Conservation (phyloP, 2,888 invertebrate genomes). For the Oscheius onirici region DNA sequence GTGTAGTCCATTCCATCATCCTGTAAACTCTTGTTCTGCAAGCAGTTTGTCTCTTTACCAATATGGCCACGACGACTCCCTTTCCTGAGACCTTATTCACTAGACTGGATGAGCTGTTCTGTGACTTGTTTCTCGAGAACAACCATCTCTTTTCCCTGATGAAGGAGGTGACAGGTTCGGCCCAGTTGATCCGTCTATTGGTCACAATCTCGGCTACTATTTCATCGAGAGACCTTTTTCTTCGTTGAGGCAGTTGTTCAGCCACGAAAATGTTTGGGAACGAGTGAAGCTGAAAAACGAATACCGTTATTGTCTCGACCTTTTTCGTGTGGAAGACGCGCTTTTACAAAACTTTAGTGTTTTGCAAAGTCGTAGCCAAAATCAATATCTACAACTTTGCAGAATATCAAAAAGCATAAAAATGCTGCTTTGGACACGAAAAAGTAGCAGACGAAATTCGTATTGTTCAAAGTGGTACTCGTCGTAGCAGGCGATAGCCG, state of each 20-base stretch:
- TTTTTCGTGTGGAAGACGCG: too few species aligned
- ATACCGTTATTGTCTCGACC: too few species aligned
- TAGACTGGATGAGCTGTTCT: background rate
- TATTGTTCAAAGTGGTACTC: too few species aligned
- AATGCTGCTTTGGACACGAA: too few species aligned
- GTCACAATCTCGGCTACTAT: slow-evolving; percentile 16
- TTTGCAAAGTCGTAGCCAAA: too few species aligned
- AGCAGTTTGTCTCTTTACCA: background rate
- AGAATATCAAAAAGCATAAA: too few species aligned
- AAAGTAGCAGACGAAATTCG: too few species aligned
- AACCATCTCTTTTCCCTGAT: slow-evolving; percentile 23
- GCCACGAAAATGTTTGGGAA: slow-evolving; percentile 31
- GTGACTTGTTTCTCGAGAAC: background rate
- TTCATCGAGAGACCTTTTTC: slow-evolving; percentile 20
- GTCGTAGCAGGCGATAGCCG: slow-evolving; percentile 19
- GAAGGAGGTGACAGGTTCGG: slow-evolving; percentile 24
- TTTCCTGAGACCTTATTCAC: slow-evolving; percentile 19
- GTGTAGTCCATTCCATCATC: slow-evolving; percentile 72
- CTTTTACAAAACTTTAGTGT: too few species aligned
- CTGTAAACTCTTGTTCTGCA: slow-evolving; percentile 10
- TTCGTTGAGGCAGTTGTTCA: slow-evolving; percentile 6
- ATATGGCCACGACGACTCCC: slow-evolving; percentile 28
- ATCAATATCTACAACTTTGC: too few species aligned
- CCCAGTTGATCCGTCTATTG: slow-evolving; percentile 27
- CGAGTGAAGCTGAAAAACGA: slow-evolving; percentile 26